Evolutionary conservation across 2,797 vertebrate genomes (phyloP), one percentile per base, ranked within the genome.

Genomic region (Xiphorhynchus erythropygius): DNA sequence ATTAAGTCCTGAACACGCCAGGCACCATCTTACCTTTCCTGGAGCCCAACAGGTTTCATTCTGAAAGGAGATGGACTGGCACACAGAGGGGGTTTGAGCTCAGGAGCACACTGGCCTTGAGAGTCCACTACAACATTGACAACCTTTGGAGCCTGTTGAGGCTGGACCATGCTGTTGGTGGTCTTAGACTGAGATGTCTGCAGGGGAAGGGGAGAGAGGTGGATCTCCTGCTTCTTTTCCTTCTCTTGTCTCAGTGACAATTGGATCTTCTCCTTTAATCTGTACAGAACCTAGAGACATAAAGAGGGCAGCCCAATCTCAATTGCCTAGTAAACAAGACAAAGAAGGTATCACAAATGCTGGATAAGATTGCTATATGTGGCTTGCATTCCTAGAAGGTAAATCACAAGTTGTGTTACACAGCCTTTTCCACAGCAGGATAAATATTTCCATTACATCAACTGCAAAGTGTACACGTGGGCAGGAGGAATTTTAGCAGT

Each of bases 21-120:
- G 25, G 25, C 28, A 57, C 24, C 52, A 59, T 39, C 96, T 89
- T 98, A 99, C 99, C 99, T 99, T 95, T 99, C 99, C 82, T 99
- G 99, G 11, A 99, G 98, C 67, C 99, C 98, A 41, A 99, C 98
- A 3, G 99, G 96, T 97, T 99, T 99, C 99, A 99, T 99, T 98
- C 97, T 99, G 98, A 99, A 99, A 70, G 99, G 99, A 55, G 99
- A 99, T 4, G 98, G 99, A 81, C 97, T 98, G 90, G 95, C 97
- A 79, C 98, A 97, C 71, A 96, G 55, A 62, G 98, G 96, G 75
- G 98, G 98, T 96, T 98, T 99, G 46, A 98, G 96, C 93, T 99
- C 99, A 95, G 98, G 95, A 84, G 97, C 67, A 60, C 97, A 95
- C 28, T 96, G 97, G 74, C 97, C 97, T 95, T 98, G 97, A 28